Base-by-base conservation (phyloP, 2,888 invertebrate species). In the Caenorhabditis sp. region DNA sequence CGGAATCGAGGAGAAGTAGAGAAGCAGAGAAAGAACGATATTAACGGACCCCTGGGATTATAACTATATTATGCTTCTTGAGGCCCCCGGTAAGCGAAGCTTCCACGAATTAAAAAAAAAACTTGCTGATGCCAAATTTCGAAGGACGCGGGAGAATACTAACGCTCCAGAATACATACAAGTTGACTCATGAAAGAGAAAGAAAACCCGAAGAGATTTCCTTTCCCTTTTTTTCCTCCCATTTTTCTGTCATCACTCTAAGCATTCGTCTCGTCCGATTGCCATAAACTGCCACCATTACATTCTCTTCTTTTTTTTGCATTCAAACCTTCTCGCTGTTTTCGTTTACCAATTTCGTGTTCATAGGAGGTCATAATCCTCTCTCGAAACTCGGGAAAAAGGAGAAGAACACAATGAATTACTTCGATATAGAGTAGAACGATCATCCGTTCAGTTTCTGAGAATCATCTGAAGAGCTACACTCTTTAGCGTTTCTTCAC, bases 231-330 rank as follows among this genome's bases (percentile, higher is more conserved):
- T 31, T 64, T 49, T 56, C 26, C 66, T 49, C 19, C 74, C 38
- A 64, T 54, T 74, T 59, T 74, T 61, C 49, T 47, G 58, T 66
- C 47, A 38, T 58, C 75, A 19, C 41, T 47, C 22, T 49, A 54
- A 19, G 38, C 54, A 66, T 51, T 66, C 38, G 31, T 44, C 38
- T 26, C 28, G 26, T 19, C 54, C 58, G 63, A 54, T 70, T 77
- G 77, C 77, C 70, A 77, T 70, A 70, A 70, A 77, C 77, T 63
- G 77, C 77, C 76, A 56, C 70, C 77, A 77, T 69, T 70, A 77
- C 69, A 77, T 70, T 41, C 76, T 59, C 66, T n/a, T 7, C 49
- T 54, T n/a, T 66, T 41, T 24, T 44, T 24, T 31, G 38, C 38
- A 19, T 56, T 61, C 35, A 61, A 38, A 51, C 56, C 47, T 24